Conservation (phyloP, 2,888 invertebrate genomes). For the Cryptocephalus moraei region DNA sequence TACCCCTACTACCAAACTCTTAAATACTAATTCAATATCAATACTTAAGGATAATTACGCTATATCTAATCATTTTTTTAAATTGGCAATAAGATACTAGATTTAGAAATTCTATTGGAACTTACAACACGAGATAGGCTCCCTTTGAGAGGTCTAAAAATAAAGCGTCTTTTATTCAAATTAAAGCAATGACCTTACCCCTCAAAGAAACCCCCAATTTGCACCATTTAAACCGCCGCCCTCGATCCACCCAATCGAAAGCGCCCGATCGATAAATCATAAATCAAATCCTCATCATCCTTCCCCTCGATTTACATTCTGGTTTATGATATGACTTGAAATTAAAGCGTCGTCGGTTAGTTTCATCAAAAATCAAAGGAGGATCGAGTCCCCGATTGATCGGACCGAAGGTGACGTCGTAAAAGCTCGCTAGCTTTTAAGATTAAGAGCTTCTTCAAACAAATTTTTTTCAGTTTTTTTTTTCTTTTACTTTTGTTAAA, state of each 20-base stretch:
- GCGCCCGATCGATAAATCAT: too few species aligned
- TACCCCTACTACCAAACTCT: slow-evolving; percentile 37
- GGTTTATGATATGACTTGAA: too few species aligned
- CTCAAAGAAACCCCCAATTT: slow-evolving; percentile 26
- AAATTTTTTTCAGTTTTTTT: slow-evolving; percentile 29
- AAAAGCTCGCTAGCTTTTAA: slow-evolving; percentile 31
- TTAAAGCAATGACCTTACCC: slow-evolving; percentile 29
- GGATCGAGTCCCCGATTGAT: too few species aligned
- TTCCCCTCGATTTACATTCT: too few species aligned
- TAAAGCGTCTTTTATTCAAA: slow-evolving; percentile 30
- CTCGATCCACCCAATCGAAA: slow-evolving; percentile 1
- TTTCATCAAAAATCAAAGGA: too few species aligned
- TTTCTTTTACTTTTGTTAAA: slow-evolving; percentile 35
- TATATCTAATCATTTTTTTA: slow-evolving; percentile 15
- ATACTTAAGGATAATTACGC: slow-evolving; percentile 30
- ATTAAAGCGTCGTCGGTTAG: too few species aligned
- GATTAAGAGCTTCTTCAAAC: slow-evolving; percentile 31
- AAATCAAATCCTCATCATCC: too few species aligned
- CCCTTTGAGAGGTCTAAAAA: slow-evolving; percentile 23
- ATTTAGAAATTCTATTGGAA: slow-evolving; percentile 38
- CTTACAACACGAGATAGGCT: slow-evolving; percentile 31
- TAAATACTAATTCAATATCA: slow-evolving; percentile 37
- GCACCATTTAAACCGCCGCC: slow-evolving; percentile 26
- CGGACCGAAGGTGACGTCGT: too few species aligned
- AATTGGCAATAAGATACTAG: slow-evolving; percentile 40